These are phyloP conservation scores for Vulpes lagopus DNA, from an alignment of 2,113 vertebrate species.

Conservation along the genomic window DNA sequence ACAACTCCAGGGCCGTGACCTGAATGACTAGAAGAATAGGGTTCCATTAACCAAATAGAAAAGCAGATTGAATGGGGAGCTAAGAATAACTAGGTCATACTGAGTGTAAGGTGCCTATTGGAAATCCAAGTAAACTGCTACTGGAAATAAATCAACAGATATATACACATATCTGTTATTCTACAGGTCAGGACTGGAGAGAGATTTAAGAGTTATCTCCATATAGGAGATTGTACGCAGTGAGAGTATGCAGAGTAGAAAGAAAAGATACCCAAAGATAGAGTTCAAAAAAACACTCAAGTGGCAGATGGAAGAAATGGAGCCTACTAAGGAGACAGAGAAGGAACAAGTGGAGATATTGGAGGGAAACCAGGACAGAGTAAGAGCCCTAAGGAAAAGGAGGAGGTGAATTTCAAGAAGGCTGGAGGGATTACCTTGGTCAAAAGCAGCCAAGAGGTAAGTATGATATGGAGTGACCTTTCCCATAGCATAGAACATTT, in stretches of 20 bases:
- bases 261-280: not conserved
- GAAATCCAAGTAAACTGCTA: not conserved
- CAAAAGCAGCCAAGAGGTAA: not conserved
- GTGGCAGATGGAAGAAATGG: not conserved
- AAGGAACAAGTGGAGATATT: not conserved
- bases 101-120: not conserved
- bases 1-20: not conserved
- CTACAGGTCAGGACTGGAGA: not conserved
- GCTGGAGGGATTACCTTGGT: not conserved
- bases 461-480: not conserved
- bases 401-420: not conserved
- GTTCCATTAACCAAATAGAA: not conserved
- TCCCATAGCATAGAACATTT: not conserved
- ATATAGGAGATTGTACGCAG: not conserved
- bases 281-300: not conserved
- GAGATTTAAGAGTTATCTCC: not conserved
- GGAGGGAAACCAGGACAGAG: not conserved
- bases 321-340: not conserved
- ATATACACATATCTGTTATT: fast-evolving
- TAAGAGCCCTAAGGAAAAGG: not conserved
- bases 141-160: not conserved
- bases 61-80: not conserved
- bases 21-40: not conserved
- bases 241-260: not conserved
- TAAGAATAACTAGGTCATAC: not conserved